A percentile compares a stretch with the other conserved stretches of the same genome.
phyloP scores from a whole-genome alignment of 1,140 invertebrate species.

The Conus ventricosus region DNA sequence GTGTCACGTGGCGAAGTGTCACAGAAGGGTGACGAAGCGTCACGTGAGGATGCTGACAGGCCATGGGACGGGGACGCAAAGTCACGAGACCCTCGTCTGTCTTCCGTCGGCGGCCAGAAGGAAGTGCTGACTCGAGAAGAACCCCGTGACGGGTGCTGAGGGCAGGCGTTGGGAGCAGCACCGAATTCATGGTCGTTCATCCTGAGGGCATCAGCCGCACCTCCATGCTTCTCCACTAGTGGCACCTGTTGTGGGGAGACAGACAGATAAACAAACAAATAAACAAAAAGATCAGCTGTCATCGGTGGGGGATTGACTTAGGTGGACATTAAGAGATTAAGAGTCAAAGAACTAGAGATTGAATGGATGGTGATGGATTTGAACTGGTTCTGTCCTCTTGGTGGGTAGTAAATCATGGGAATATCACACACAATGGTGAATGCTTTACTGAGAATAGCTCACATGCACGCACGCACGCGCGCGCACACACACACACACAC shows the following conservation, averaged over 20 bases:
- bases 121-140: neutral
- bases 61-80: neutral
- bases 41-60: neutral
- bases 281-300: too few relatives aligned
- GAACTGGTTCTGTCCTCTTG: too few relatives aligned
- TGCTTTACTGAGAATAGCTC: too few relatives aligned
- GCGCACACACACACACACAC: too few relatives aligned
- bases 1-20: neutral
- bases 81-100: neutral
- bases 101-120: neutral
- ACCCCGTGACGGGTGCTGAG: neutral
- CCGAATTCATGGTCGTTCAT: neutral
- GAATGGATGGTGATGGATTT: too few relatives aligned
- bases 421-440: too few relatives aligned
- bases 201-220: conserved; percentile 8
- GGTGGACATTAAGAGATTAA: too few relatives aligned
- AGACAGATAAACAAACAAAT: too few relatives aligned
- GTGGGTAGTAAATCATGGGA: too few relatives aligned
- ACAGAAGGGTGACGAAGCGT: neutral
- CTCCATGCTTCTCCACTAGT: conserved; percentile 13
- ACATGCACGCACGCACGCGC: too few relatives aligned
- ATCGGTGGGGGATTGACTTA: too few relatives aligned
- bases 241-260: neutral
- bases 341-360: too few relatives aligned
- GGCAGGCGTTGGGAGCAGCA: neutral